phyloP scores from a whole-genome alignment of 2,797 vertebrate species.

The Eupleurogrammus muticus region DNA sequence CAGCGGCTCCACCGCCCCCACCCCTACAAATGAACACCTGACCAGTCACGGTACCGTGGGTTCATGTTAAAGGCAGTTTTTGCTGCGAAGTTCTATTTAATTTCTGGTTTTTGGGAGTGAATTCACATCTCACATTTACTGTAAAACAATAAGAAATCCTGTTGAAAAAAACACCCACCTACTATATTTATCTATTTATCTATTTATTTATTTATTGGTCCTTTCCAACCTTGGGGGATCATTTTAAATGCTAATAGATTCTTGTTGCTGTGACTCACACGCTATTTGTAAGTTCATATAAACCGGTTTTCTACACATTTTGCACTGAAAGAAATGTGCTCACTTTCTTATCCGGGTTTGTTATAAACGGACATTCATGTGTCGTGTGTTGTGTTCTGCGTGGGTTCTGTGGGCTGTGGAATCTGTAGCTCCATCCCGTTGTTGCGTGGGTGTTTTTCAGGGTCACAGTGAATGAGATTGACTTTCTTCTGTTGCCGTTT shows the following conservation, averaged over 20 bases:
- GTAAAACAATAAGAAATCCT: no score
- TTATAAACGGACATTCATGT: neutral
- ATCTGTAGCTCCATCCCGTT: conserved; percentile 28
- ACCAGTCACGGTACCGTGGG: neutral
- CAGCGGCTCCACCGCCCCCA: conserved; percentile 84
- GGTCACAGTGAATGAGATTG: conserved; percentile 24
- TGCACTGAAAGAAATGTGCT: neutral
- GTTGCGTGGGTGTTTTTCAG: conserved; percentile 44
- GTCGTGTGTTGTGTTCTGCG: no score
- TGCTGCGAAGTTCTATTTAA: neutral
- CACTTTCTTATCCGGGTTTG: neutral
- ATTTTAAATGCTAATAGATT: neutral
- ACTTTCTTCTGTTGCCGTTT: conserved; percentile 34
- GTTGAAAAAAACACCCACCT: no score
- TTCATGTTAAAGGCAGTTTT: neutral
- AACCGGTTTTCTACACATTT: neutral
- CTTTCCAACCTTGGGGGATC: neutral
- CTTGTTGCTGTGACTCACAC: neutral
- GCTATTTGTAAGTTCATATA: conserved; percentile 8
- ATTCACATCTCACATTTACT: no score
- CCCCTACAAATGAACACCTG: conserved; percentile 82
- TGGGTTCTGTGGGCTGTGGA: conserved; percentile 17
- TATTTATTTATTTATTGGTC: conserved; percentile 17
- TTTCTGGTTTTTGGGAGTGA: no score
- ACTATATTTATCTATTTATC: conserved; percentile 3